Conservation (phyloP, 2,797 vertebrate genomes). For the Hypotaenidia okinawae region DNA sequence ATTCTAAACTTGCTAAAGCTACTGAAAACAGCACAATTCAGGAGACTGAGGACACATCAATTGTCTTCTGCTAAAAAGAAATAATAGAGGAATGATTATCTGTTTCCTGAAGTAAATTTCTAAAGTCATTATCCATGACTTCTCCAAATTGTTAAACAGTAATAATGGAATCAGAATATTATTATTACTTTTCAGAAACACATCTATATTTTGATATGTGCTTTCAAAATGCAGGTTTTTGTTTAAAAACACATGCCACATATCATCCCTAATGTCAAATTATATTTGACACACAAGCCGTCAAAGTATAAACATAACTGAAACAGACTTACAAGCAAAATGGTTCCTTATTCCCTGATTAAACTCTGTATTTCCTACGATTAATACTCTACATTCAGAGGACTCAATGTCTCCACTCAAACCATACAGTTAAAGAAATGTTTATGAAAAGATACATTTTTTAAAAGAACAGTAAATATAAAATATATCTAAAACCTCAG, state of each 20-base stretch:
- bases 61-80: constrained; percentile 59
- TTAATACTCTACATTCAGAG: constrained; percentile 13
- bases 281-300: background rate
- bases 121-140: background rate
- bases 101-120: constrained; percentile 2
- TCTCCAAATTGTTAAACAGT: background rate
- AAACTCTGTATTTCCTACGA: background rate
- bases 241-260: background rate
- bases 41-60: background rate
- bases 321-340: constrained; percentile 58
- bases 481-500: background rate
- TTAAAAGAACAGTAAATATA: background rate
- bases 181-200: background rate
- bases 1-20: constrained; percentile 32
- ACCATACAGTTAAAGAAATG: background rate
- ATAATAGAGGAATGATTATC: constrained; percentile 22
- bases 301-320: constrained; percentile 32
- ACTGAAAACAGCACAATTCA: constrained; percentile 50
- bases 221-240: constrained; percentile 5
- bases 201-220: background rate
- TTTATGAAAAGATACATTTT: background rate
- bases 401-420: background rate
- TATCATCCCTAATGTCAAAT: background rate
- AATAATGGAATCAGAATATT: background rate
- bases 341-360: constrained; percentile 18